Conservation (phyloP, 2,113 vertebrate genomes). For the Ailuropoda melanoleuca region DNA sequence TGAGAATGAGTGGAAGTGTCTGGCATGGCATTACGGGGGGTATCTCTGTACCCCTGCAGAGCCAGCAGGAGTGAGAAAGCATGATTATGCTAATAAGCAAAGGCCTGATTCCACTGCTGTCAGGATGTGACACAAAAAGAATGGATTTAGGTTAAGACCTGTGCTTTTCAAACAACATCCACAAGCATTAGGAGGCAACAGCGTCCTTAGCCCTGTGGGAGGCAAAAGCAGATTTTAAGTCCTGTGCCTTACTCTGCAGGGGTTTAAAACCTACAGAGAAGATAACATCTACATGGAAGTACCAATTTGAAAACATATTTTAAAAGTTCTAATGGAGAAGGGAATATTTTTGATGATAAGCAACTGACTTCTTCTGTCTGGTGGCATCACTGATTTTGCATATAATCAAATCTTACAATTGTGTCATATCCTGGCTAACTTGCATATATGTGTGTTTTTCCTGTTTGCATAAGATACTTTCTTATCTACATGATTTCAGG, state of each 20-base stretch:
- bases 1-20: not conserved
- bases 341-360: not conserved
- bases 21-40: not conserved
- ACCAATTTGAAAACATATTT: not conserved
- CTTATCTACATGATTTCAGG: not conserved
- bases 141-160: not conserved
- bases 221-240: not conserved
- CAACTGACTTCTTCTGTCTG: not conserved
- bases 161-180: not conserved
- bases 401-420: not conserved
- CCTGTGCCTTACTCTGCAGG: not conserved
- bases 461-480: not conserved
- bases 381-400: not conserved
- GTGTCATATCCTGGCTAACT: not conserved
- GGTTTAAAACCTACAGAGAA: not conserved
- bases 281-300: not conserved
- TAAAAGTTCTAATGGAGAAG: not conserved
- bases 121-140: not conserved
- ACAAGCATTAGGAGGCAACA: not conserved
- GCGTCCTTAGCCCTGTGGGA: not conserved
- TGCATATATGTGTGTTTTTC: not conserved
- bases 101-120: not conserved
- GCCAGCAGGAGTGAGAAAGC: not conserved
- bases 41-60: not conserved
- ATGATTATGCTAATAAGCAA: not conserved